Conservation (phyloP, 1,140 invertebrate species). For the Radopholus similis region DNA sequence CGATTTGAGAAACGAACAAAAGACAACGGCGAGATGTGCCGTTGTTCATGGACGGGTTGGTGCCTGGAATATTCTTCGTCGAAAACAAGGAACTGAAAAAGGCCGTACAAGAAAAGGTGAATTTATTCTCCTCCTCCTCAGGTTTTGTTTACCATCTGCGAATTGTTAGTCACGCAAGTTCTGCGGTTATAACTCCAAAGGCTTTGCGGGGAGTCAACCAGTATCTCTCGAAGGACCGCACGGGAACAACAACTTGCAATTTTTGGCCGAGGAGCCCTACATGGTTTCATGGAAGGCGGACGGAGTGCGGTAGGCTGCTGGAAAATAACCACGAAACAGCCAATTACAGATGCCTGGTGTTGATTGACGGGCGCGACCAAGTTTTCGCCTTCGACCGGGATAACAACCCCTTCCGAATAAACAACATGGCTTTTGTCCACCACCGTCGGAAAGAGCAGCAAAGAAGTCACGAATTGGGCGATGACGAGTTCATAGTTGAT, state of each 20-base stretch:
- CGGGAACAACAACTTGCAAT: slow-evolving; percentile 73
- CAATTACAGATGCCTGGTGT: slow-evolving; percentile 81
- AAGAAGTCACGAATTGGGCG: neutral
- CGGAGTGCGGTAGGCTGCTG: slow-evolving; percentile 72
- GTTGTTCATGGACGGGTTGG: slow-evolving; percentile 61
- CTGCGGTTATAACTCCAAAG: neutral
- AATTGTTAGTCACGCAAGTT: slow-evolving; percentile 14
- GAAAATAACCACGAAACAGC: neutral
- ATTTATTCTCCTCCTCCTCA: neutral
- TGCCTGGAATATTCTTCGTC: slow-evolving; percentile 60
- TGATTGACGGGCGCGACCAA: slow-evolving; percentile 77
- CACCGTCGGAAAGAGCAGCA: slow-evolving; percentile 14
- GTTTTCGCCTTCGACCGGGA: slow-evolving; percentile 93
- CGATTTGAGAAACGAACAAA: too few species aligned
- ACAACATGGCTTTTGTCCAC: slow-evolving; percentile 73
- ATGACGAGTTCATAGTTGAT: slow-evolving; percentile 58
- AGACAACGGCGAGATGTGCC: slow-evolving; percentile 12
- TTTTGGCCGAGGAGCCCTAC: slow-evolving; percentile 77
- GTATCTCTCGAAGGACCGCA: slow-evolving; percentile 76
- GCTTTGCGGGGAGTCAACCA: slow-evolving; percentile 63
- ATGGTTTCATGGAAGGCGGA: slow-evolving; percentile 99
- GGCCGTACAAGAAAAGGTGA: slow-evolving; percentile 28
- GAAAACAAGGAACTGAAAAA: slow-evolving; percentile 30
- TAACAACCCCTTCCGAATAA: slow-evolving; percentile 84
- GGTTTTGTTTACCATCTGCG: neutral